Percentiles rank a stretch among this genome's conserved stretches.
Evolutionary conservation across 2,888 invertebrate genomes (phyloP).

Genomic region (Poecilus cupreus): DNA sequence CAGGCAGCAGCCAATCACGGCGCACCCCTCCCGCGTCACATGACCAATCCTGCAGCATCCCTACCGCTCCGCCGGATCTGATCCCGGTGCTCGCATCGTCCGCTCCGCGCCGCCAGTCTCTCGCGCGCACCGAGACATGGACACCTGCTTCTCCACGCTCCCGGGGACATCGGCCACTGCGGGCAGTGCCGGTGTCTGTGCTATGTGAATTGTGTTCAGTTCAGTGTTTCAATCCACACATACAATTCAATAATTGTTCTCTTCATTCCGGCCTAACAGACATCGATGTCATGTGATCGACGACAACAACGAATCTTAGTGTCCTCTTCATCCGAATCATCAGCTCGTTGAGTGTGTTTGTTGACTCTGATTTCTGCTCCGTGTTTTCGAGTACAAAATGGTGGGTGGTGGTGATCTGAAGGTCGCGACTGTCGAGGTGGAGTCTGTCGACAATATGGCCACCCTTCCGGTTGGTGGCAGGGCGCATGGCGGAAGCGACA

Average conservation of each 20-base stretch:
- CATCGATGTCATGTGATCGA: slow-evolving; percentile 60
- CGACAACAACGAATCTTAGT: slow-evolving; percentile 62
- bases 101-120: neutral
- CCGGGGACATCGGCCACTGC: slow-evolving; percentile 29
- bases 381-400: slow-evolving; percentile 70
- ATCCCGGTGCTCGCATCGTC: slow-evolving; percentile 11
- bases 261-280: slow-evolving; percentile 63
- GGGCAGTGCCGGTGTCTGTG: slow-evolving; percentile 37
- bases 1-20: slow-evolving; percentile 66
- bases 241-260: neutral
- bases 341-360: neutral
- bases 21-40: slow-evolving; percentile 67
- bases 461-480: slow-evolving; percentile 87
- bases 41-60: slow-evolving; percentile 71
- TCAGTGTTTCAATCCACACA: neutral
- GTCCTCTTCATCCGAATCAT: neutral
- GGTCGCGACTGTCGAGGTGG: slow-evolving; percentile 92
- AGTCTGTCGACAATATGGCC: slow-evolving; percentile 92
- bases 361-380: slow-evolving; percentile 32
- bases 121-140: neutral
- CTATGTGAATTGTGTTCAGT: slow-evolving; percentile 8
- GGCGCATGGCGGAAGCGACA: slow-evolving; percentile 80
- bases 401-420: slow-evolving; percentile 87
- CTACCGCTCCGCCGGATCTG: slow-evolving; percentile 57
- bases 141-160: neutral